phyloP scores from a whole-genome alignment of 2,113 vertebrate species.

The Rhinoderma darwinii region DNA sequence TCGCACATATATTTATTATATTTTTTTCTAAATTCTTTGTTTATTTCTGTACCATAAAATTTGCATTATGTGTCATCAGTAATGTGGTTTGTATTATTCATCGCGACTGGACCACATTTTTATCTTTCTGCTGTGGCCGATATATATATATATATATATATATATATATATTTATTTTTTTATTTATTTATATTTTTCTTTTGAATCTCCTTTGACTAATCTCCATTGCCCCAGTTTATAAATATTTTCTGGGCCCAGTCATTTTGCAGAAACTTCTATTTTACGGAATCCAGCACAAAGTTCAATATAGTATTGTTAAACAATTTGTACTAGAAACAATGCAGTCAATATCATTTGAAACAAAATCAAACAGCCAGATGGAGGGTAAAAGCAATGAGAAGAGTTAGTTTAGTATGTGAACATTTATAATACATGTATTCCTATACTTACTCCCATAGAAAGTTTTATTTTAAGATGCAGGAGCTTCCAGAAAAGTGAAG shows the following conservation, averaged over 20 bases:
- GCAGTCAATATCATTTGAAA: not conserved
- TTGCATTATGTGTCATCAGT: too few species aligned
- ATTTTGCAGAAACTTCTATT: not conserved
- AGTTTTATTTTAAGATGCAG: not conserved
- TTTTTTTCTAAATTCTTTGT: too few species aligned
- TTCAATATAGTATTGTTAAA: not conserved
- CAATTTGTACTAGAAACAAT: not conserved
- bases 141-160: too few species aligned
- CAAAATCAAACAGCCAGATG: not conserved
- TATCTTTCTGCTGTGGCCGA: too few species aligned
- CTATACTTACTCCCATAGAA: constrained; percentile 21
- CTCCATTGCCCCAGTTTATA: too few species aligned
- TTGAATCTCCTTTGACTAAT: too few species aligned
- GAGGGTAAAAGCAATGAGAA: not conserved
- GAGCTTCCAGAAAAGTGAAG: constrained; percentile 7
- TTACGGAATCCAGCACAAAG: not conserved
- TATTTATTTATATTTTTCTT: too few species aligned
- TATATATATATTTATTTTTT: too few species aligned
- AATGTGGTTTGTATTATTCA: too few species aligned
- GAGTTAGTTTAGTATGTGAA: not conserved
- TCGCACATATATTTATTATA: too few species aligned
- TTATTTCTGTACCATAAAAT: too few species aligned
- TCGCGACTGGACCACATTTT: too few species aligned
- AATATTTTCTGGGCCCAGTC: not conserved
- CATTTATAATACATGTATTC: constrained; percentile 1